Conservation (phyloP, 2,113 vertebrate species). For the Plestiodon gilberti region DNA sequence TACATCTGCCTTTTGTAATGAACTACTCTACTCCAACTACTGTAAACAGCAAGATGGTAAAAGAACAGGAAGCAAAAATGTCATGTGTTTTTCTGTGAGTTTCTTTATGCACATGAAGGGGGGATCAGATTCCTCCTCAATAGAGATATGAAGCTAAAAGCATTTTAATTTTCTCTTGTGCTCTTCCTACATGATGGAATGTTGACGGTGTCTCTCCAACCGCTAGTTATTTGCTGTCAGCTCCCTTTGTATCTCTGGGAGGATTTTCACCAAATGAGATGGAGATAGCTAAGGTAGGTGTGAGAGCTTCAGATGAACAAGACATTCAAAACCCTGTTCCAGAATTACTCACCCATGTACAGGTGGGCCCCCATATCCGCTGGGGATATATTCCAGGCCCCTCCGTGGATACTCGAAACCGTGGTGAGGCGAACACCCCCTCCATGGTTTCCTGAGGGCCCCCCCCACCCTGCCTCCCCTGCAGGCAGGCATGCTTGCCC, state of each 20-base stretch:
- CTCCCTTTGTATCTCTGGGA: conserved; percentile 4
- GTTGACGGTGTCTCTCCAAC: not conserved
- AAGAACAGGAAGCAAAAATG: not conserved
- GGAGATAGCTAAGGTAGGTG: not conserved
- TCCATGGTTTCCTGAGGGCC: too few relatives aligned
- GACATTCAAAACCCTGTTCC: not conserved
- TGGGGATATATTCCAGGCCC: too few relatives aligned
- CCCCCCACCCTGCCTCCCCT: too few relatives aligned
- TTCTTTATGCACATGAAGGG: not conserved
- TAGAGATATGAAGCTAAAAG: not conserved
- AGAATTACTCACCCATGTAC: too few relatives aligned
- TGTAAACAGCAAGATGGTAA: not conserved
- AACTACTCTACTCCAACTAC: not conserved
- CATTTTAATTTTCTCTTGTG: not conserved
- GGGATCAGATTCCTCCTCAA: not conserved
- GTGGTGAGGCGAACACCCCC: too few relatives aligned
- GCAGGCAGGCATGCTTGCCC: too few relatives aligned
- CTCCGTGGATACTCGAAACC: too few relatives aligned
- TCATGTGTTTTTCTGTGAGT: not conserved
- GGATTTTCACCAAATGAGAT: not conserved
- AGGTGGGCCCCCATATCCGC: too few relatives aligned
- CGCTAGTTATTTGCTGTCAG: conserved; percentile 11
- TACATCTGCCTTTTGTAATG: not conserved
- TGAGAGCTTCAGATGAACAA: not conserved
- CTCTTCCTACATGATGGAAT: not conserved